phyloP scores from a whole-genome alignment of 1,140 invertebrate species.

The Lucilia sericata region DNA sequence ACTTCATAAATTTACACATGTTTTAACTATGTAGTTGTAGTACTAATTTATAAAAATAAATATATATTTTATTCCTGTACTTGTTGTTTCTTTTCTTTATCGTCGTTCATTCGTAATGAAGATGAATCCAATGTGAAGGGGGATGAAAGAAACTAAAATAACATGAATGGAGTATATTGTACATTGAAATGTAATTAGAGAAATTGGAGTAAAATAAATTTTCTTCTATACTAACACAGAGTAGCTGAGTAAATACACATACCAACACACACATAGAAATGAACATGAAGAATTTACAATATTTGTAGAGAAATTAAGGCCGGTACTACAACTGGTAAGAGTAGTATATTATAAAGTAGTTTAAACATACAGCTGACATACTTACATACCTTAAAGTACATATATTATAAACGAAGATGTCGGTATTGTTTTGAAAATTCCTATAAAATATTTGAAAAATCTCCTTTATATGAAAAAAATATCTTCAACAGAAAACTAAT shows the following conservation, averaged over 20 bases:
- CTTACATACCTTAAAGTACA: no score
- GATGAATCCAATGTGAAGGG: not conserved
- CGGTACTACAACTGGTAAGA: no score
- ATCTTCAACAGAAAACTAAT: no score
- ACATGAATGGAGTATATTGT: not conserved
- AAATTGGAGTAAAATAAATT: constrained; percentile 18
- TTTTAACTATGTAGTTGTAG: not conserved
- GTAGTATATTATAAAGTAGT: no score
- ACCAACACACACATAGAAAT: no score
- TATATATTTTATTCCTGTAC: no score
- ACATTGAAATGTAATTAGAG: constrained; percentile 16
- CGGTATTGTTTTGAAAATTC: no score
- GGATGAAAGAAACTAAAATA: not conserved
- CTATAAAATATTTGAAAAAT: no score
- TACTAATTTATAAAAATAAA: not conserved
- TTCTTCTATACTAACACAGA: not conserved
- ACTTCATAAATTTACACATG: no score
- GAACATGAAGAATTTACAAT: not conserved
- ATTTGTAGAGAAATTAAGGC: not conserved
- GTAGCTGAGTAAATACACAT: not conserved
- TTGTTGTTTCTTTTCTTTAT: not conserved
- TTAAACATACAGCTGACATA: no score
- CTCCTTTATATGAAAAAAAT: no score
- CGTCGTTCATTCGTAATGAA: not conserved
- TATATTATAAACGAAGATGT: no score